These are phyloP conservation scores for Argya squamiceps DNA, from an alignment of 2,797 vertebrate species.

Conservation along the genomic window DNA sequence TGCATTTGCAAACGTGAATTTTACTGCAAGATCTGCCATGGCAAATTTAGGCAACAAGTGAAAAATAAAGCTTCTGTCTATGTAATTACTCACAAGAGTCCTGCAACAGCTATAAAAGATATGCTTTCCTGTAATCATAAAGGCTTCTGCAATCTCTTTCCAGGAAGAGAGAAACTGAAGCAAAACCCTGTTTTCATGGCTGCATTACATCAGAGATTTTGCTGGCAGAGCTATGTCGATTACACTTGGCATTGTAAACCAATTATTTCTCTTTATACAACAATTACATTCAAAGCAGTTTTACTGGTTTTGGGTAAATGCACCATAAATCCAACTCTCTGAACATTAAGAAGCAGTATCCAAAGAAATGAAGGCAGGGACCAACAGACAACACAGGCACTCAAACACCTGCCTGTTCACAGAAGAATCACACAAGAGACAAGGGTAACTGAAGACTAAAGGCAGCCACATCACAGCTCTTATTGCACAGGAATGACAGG, in stretches of 20 bases:
- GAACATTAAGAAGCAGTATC: slow-evolving; percentile 59
- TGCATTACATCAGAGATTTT: background rate
- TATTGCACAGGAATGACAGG: background rate
- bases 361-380: slow-evolving; percentile 27
- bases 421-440: background rate
- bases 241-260: background rate
- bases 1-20: background rate
- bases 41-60: background rate
- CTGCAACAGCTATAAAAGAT: background rate
- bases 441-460: background rate
- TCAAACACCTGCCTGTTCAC: background rate
- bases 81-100: no score
- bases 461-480: slow-evolving; percentile 15
- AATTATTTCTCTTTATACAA: background rate
- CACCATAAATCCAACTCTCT: slow-evolving; percentile 68
- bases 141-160: background rate
- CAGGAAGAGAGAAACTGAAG: background rate
- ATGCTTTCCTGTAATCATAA: background rate
- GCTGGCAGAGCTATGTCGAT: background rate
- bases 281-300: background rate
- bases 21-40: background rate
- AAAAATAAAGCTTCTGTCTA: background rate
- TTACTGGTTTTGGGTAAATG: background rate
- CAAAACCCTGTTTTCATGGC: background rate
- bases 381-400: background rate